phyloP scores from a whole-genome alignment of 2,113 vertebrate genomes.

The Elephas maximus region DNA sequence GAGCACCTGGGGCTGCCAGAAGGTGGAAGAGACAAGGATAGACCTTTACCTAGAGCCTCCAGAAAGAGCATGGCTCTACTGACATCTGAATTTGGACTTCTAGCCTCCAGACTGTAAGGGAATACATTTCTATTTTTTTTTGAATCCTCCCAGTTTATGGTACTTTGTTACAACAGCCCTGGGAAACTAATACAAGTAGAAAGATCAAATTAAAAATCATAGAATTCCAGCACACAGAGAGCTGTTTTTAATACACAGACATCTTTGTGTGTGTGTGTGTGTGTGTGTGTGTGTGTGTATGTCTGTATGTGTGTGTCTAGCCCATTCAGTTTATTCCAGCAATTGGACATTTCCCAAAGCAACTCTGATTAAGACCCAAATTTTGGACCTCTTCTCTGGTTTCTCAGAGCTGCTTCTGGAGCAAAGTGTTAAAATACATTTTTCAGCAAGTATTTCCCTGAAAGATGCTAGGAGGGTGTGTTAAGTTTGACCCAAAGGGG shows the following conservation, averaged over 20 bases:
- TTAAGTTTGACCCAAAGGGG: too few relatives aligned
- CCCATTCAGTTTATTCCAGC: background rate
- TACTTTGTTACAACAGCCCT: too few relatives aligned
- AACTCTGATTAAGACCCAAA: slow-evolving; percentile 37
- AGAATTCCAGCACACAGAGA: background rate
- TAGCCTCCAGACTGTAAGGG: too few relatives aligned
- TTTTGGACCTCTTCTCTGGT: background rate
- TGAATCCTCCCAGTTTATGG: too few relatives aligned
- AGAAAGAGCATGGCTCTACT: too few relatives aligned
- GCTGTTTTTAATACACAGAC: background rate
- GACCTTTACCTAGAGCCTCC: too few relatives aligned
- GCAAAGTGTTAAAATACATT: slow-evolving; percentile 2
- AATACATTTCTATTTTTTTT: too few relatives aligned
- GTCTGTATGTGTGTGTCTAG: background rate
- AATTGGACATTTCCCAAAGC: background rate
- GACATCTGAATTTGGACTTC: too few relatives aligned
- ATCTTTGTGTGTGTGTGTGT: background rate
- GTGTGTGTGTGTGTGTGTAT: background rate
- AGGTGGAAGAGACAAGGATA: too few relatives aligned
- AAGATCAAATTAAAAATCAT: slow-evolving; percentile 16
- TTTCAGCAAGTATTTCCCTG: background rate
- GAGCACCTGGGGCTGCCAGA: too few relatives aligned
- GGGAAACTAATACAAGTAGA: background rate
- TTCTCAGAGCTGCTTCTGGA: slow-evolving; percentile 9
- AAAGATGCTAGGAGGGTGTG: background rate